Evolutionary conservation across 2,797 vertebrate species (phyloP), one percentile per base, ranked within the genome.

Genomic region (Leptodactylus fallax): DNA sequence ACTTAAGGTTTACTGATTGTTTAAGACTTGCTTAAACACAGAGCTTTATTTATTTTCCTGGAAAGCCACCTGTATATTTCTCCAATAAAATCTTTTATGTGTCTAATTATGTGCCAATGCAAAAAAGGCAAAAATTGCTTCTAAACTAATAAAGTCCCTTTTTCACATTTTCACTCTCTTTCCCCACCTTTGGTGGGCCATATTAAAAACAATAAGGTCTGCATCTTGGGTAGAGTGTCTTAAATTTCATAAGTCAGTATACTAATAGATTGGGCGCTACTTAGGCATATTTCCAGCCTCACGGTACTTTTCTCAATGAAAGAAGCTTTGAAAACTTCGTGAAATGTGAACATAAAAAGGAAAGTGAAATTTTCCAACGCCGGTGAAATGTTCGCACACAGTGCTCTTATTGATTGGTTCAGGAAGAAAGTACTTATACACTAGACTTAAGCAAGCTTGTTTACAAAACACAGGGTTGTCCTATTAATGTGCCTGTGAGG

Each of bases 311-410:
- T 94, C 93, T 93, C 93, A 95, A 95, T 96, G 95, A 95, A 94
- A 95, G 94, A 93, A 91, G 92, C 93, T 95, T 95, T 95, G 93
- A 95, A 94, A 94, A 93, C 92, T 93, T 93, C 93, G 91, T 93
- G 94, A 95, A 95, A 95, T 94, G 92, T 92, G 94, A 92, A 92
- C 93, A 95, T 95, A 94, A 95, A 89, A 95, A 94, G 94, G 93
- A 95, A 95, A 94, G 93, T 93, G 91, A 93, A 93, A 91, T 94
- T 94, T 95, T 93, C 94, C 93, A 93, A 92, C 90, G 92, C 93
- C 91, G 92, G 94, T 94, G 94, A 94, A 95, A 95, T 94, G 94
- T 95, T 95, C 93, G 93, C 90, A 91, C 93, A 95, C 94, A 95
- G 93, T 94, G 93, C 92, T 91, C 92, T 93, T 93, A 95, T 95